These are phyloP conservation scores for Xanthia icteritia DNA, from an alignment of 2,888 invertebrate genomes.

Conservation along the genomic window DNA sequence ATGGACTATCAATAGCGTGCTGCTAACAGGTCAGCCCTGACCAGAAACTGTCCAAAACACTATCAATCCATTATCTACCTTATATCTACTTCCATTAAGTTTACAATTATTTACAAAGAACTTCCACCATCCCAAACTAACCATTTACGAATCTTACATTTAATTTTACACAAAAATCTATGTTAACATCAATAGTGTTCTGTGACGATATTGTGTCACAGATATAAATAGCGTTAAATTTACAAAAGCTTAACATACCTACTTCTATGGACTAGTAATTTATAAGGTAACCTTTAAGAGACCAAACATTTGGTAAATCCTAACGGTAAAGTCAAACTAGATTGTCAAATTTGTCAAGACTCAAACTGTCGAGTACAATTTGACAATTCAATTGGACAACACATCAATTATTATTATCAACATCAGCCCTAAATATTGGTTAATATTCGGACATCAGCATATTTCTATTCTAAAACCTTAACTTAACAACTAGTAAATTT, in stretches of 20 bases:
- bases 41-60: constrained; percentile 61
- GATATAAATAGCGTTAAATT: constrained; percentile 72
- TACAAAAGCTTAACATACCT: constrained; percentile 83
- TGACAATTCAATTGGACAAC: constrained; percentile 45
- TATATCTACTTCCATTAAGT: constrained; percentile 69
- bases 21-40: constrained; percentile 57
- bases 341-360: constrained; percentile 41
- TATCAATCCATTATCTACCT: constrained; percentile 75
- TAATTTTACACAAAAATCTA: constrained; percentile 71
- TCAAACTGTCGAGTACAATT: constrained; percentile 44
- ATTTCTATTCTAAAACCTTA: constrained; percentile 61
- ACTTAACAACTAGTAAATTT: constrained; percentile 46
- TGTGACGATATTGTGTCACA: constrained; percentile 59
- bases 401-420: constrained; percentile 41
- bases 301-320: constrained; percentile 71
- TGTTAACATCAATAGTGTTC: constrained; percentile 68
- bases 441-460: constrained; percentile 63
- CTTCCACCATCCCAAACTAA: constrained; percentile 62
- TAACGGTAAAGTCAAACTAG: constrained; percentile 51
- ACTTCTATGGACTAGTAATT: constrained; percentile 85
- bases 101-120: constrained; percentile 82
- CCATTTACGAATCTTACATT: constrained; percentile 65
- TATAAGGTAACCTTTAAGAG: constrained; percentile 83
- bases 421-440: constrained; percentile 50
- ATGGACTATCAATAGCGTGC: constrained; percentile 65